Base-by-base conservation (phyloP, 1,140 invertebrate genomes). In the Holcopasites calliopsidis region DNA sequence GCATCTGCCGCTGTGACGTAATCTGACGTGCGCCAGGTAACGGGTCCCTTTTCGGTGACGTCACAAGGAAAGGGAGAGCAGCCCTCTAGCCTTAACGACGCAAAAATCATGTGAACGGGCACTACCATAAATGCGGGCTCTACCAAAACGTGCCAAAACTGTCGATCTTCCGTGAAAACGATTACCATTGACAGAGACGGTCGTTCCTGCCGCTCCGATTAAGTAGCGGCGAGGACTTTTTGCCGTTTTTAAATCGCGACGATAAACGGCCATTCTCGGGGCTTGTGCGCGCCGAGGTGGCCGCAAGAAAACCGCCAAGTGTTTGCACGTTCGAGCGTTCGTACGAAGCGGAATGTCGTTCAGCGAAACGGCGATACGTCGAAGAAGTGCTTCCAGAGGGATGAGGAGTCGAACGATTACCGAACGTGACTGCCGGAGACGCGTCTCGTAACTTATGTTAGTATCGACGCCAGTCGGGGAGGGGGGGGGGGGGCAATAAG, bases 1-100 rank as follows among this genome's bases (percentile, higher is more conserved):
- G 76, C 78, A 83, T 83, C 82, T 86, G 82, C 55, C 79, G 61
- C 54, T 31, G 71, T 87, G 85, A 87, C 86, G 87, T 88, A 85
- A 83, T 83, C 77, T 83, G 82, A 84, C 82, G 83, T 83, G 62
- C 35, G 54, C 65, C 54, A 35, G 64, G 77, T 88, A 88, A 88
- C 84, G 85, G 86, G 80, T 80, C 79, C 81, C 83, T 77, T 77
- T 81, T 68, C 70, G 47, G 42, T 80, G 85, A 87, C 83, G 85
- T 86, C 82, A 86, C 11, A 8, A 35, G 35, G 7, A 18, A 61
- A 60, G 74, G 62, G 55, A 47, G 31, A 35, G n/a, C 70, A 73
- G n/a, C 49, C 70, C 26, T 40, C 21, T 13, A 10, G 0, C 16
- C 4, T 11, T 10, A 54, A 2, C 11, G 26, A 4, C 0, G 1